Percentiles rank a stretch among this genome's conserved stretches.
phyloP scores from a whole-genome alignment of 2,888 invertebrate species.

The Melanchra persicariae region DNA sequence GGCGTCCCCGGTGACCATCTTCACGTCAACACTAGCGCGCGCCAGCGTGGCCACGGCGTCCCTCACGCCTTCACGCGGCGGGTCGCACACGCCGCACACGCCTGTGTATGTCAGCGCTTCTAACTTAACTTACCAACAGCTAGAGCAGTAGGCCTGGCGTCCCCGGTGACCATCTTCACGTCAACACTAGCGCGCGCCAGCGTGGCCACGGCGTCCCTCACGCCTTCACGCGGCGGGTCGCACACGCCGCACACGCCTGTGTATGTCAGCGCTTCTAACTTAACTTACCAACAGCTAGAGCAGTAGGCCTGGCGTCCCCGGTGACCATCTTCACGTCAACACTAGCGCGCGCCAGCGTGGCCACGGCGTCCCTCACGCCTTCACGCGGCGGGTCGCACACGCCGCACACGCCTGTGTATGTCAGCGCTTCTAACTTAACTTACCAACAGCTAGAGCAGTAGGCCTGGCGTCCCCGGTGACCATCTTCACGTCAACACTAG shows the following conservation, averaged over 20 bases:
- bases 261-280: too few relatives aligned
- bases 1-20: neutral
- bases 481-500: neutral
- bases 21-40: neutral
- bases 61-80: neutral
- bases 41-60: neutral
- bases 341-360: too few relatives aligned
- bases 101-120: too few relatives aligned
- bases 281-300: neutral
- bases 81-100: neutral
- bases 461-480: neutral
- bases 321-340: neutral
- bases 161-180: neutral
- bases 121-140: neutral
- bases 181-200: too few relatives aligned
- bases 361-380: neutral
- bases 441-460: neutral
- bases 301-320: neutral
- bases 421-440: neutral
- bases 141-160: neutral
- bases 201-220: neutral
- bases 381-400: neutral
- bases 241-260: too few relatives aligned
- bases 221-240: neutral
- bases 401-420: too few relatives aligned